Percentiles rank a stretch among this genome's conserved stretches.
Evolutionary conservation across 2,888 invertebrate genomes (phyloP).

Genomic region (Conomelus anceps): DNA sequence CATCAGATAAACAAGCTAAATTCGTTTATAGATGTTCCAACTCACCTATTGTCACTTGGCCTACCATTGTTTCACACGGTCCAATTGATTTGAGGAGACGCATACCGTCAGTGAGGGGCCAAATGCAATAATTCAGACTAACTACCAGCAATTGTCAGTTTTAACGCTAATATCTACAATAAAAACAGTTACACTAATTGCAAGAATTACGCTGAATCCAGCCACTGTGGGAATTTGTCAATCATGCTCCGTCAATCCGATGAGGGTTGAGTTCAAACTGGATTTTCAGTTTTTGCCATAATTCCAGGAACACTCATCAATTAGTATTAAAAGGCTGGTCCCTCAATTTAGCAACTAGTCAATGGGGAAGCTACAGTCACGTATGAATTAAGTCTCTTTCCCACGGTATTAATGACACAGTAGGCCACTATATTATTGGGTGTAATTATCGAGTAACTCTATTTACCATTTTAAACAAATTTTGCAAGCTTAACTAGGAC

Average conservation of each 20-base stretch:
- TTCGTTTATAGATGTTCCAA: no score
- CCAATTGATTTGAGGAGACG: no score
- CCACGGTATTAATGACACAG: neutral
- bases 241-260: neutral
- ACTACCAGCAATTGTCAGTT: no score
- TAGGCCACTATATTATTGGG: neutral
- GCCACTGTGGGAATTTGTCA: neutral
- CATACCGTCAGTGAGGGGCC: no score
- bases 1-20: no score
- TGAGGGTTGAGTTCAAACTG: neutral
- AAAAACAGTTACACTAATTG: neutral
- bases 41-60: no score
- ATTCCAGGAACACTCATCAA: neutral
- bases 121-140: no score
- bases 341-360: no score
- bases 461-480: neutral
- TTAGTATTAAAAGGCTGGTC: no score
- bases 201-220: neutral
- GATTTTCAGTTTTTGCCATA: neutral
- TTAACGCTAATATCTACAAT: no score
- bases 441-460: neutral
- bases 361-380: neutral
- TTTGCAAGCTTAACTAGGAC: neutral
- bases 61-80: no score
- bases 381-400: neutral